Evolutionary conservation across 2,888 invertebrate species (phyloP), one percentile per base, ranked within the genome.

Genomic region (Drosophila pseudotalamancana): DNA sequence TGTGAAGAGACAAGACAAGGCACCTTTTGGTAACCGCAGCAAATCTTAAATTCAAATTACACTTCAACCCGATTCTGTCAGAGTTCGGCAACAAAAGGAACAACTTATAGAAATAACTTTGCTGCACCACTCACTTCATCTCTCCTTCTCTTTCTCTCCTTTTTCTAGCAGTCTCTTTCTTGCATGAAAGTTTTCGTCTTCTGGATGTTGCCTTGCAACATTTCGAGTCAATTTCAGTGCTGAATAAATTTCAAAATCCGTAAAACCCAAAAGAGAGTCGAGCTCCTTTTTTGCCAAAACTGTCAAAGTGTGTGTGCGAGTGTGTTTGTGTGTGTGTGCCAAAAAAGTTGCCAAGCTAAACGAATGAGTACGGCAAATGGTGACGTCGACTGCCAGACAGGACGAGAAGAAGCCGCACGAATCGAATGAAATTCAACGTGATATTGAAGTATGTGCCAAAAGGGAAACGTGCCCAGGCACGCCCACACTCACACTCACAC

Each of bases 381-480:
- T 85, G 79, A 84, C 71, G 75, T 69, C 72, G 72, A 61, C 56
- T 61, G 57, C 51, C 54, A 74, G 42, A 27, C 57, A 48, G 50
- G 56, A 32, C 57, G 72, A 39, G 25, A 31, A 12, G 46, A 77
- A 45, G 45, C 54, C 54, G 46, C 63, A 70, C 70, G 74, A 84
- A 81, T 84, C 85, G 84, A 88, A 84, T 83, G 81, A 78, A 87
- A 88, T 88, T 77, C 87, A 77, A 80, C 87, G 81, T 83, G 74
- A 77, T 80, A 83, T 88, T 86, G 88, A 83, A 83, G 88, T 88
- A 83, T 80, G 88, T 88, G 88, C 87, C 84, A 88, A 88, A 84
- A 80, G 82, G 66, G 62, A 87, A 77, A 86, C 84, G 74, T 77
- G 84, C 73, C 49, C 67, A 49, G 60, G 42, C 61, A 57, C 57